Base-by-base conservation (phyloP, 2,797 vertebrate genomes). In the Champsocephalus esox region DNA sequence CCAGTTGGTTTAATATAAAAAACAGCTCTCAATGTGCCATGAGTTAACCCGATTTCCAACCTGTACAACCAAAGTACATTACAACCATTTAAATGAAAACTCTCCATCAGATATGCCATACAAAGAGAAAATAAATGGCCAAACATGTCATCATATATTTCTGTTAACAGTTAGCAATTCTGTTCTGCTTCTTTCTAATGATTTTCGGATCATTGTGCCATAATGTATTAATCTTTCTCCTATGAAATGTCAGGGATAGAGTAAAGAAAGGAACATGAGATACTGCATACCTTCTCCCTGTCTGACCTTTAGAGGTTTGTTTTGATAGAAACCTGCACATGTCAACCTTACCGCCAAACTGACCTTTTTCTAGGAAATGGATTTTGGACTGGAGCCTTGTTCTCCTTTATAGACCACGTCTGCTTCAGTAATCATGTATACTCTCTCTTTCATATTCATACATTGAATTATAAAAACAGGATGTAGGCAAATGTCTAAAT, bases 281-380 rank as follows among this genome's bases (percentile, higher is more conserved):
- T 75, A 34, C 77, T 57, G 68, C 70, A 80, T 70, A 74, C 55
- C 60, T 10, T n/a, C 73, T 83, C 79, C 63, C 41, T n/a, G 59
- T 80, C 63, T 86, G 87, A 87, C 87, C 80, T 91, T 88, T 89
- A 80, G 68, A 82, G 81, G 68, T 63, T 76, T 85, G 83, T 84
- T 90, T 83, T 88, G 43, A 57, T 34, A 74, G 56, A 82, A 80
- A 75, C 28, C 17, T 74, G 45, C 60, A 80, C 70, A 73, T 46
- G 69, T 79, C 62, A 68, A 50, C 49, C 11, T 68, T 16, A 70
- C 8, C 9, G 56, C 19, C 64, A 74, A 69, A 16, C 67, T 45
- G 24, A 50, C 73, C 57, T n/a, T 63, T 81, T 72, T 58, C 12
- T 38, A 10, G 58, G n/a, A n/a, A 66, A 48, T 17, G 17, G n/a